Evolutionary conservation across 2,888 invertebrate genomes (phyloP).

Genomic region (Bombylius discolor): DNA sequence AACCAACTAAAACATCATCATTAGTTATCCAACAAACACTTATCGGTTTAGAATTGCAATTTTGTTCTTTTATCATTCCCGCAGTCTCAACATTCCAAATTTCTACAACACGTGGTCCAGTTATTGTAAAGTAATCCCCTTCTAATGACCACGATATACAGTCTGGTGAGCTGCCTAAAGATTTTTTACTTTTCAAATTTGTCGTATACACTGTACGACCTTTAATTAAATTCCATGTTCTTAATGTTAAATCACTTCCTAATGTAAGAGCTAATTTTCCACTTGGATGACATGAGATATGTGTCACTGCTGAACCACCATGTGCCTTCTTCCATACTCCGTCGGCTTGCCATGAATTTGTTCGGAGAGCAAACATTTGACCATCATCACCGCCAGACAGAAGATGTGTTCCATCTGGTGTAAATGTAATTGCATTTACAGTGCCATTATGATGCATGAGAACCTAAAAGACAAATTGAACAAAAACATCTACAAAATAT

Average conservation of each 20-base stretch:
- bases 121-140: conserved; percentile 63
- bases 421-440: conserved; percentile 65
- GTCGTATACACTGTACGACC: conserved; percentile 81
- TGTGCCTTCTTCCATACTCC: conserved; percentile 75
- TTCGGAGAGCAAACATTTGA: conserved; percentile 63
- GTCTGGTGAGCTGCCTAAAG: conserved; percentile 29
- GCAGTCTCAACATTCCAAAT: conserved; percentile 72
- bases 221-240: conserved; percentile 90
- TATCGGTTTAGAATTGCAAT: conserved; percentile 55
- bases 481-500: neutral
- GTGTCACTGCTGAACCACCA: conserved; percentile 58
- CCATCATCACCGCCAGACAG: conserved; percentile 79
- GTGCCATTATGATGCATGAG: conserved; percentile 74
- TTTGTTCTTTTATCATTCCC: conserved; percentile 52
- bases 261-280: conserved; percentile 80
- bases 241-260: conserved; percentile 67
- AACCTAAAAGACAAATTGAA: conserved; percentile 16
- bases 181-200: conserved; percentile 60
- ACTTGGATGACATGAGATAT: conserved; percentile 72
- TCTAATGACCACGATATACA: conserved; percentile 60
- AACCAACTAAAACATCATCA: conserved; percentile 51
- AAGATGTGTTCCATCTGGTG: conserved; percentile 61
- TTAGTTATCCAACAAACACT: conserved; percentile 56
- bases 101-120: conserved; percentile 58
- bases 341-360: conserved; percentile 75